phyloP scores from a whole-genome alignment of 2,888 invertebrate species.

The Diaperis boleti region DNA sequence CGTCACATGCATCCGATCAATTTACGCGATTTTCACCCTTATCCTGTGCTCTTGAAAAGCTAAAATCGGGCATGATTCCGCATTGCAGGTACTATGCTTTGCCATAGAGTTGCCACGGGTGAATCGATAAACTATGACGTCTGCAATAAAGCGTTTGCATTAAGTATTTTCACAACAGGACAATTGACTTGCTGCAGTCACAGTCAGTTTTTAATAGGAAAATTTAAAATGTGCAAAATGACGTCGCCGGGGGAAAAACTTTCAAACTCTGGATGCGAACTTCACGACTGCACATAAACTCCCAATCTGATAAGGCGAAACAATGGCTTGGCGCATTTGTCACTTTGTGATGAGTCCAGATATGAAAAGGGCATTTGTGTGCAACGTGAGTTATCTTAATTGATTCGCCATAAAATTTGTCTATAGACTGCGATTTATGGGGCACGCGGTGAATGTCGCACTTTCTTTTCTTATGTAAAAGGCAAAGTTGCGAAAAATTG shows the following conservation, averaged over 20 bases:
- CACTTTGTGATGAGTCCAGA: conserved; percentile 4
- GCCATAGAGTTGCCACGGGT: conserved; percentile 39
- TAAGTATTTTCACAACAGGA: conserved; percentile 32
- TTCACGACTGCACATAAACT: conserved; percentile 8
- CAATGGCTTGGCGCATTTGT: conserved; percentile 1
- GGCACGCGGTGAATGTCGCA: not conserved
- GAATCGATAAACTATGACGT: conserved; percentile 47
- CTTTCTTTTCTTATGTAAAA: conserved; percentile 28
- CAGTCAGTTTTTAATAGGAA: not conserved
- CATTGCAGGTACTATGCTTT: conserved; percentile 46
- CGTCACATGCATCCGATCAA: not conserved
- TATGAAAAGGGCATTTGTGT: not conserved
- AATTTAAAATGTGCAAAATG: conserved; percentile 9
- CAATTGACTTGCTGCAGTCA: conserved; percentile 3
- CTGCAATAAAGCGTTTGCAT: conserved; percentile 43
- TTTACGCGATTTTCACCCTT: conserved; percentile 23
- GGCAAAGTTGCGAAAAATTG: conserved; percentile 4
- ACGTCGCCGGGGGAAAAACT: not conserved
- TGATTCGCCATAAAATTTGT: conserved; percentile 8
- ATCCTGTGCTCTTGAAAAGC: conserved; percentile 21
- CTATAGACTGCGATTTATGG: not conserved
- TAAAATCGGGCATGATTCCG: conserved; percentile 40
- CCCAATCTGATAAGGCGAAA: conserved; percentile 13
- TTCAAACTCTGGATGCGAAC: conserved; percentile 4
- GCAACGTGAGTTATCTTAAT: conserved; percentile 3